Evolutionary conservation across 1,140 invertebrate genomes (phyloP), one percentile per base, ranked within the genome.

Genomic region (Hylaeus anthracinus): DNA sequence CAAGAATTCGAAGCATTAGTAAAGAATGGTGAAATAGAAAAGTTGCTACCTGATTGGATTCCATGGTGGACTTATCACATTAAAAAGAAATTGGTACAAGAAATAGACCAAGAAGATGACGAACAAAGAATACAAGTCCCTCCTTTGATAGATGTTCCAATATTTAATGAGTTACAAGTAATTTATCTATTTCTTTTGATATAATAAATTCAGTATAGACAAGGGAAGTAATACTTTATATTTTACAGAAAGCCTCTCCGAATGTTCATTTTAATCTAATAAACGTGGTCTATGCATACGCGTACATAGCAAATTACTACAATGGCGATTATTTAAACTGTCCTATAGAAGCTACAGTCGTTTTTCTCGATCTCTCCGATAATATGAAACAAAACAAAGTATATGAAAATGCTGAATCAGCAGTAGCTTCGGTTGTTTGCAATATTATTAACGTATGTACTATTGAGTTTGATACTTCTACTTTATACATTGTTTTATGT

Each of bases 1-100:
- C 94, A 95, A 91, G 96, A 97, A 88, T 97, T 97, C 92, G 94
- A 96, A 88, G 93, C 95, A 45, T 83, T 96, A 1, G 77, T 97
- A 15, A 93, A 94, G 75, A 94, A 89, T 84, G 95, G 95, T 8
- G 95, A 96, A 85, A 93, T 95, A 14, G 93, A 94, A 53, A 93
- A 95, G 83, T 90, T 97, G 53, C 89, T 97, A 87, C 96, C 96
- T 0, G 87, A 94, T 8, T 97, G 95, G 94, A 91, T 93, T 60
- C 96, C 96, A 2, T 97, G 97, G 97, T 97, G 97, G 97, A 90
- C 86, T 4, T 91, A 91, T 86, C 89, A 83, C 45, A 60, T 71
- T 43, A 91, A 94, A 79, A 94, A 89, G 76, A 94, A 91, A 90
- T 88, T 96, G 65, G 90, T 96, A n/a, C 88, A 94, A 78, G 93